Evolutionary conservation across 2,888 invertebrate species (phyloP).

Genomic region (Cephalotes varians): DNA sequence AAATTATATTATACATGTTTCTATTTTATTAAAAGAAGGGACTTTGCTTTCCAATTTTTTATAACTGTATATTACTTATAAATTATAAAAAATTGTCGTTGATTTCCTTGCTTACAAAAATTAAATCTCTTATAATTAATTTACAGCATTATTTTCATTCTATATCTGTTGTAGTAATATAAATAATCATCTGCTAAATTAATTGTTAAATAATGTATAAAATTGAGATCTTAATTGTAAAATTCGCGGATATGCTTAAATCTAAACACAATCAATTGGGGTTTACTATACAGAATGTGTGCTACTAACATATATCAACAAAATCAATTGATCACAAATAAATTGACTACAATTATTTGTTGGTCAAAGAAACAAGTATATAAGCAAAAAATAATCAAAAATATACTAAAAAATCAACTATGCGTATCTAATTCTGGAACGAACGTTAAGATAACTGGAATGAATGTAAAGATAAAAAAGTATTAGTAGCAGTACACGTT

Average conservation of each 20-base stretch:
- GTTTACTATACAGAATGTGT: background rate
- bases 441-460: too few relatives aligned
- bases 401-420: constrained; percentile 12
- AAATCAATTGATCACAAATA: constrained; percentile 29
- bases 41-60: background rate
- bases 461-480: background rate
- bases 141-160: background rate
- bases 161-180: background rate
- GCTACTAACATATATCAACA: background rate
- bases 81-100: too few relatives aligned
- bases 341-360: constrained; percentile 38
- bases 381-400: constrained; percentile 6
- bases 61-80: too few relatives aligned
- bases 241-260: constrained; percentile 24
- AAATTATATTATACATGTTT: background rate
- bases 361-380: background rate
- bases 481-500: background rate
- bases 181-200: background rate
- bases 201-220: background rate
- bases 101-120: too few relatives aligned
- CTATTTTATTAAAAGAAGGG: background rate
- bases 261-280: constrained; percentile 33
- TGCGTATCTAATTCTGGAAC: background rate
- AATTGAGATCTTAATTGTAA: background rate
- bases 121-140: background rate